Base-by-base conservation (phyloP, 2,113 vertebrate genomes). In the Ornithorhynchus anatinus region DNA sequence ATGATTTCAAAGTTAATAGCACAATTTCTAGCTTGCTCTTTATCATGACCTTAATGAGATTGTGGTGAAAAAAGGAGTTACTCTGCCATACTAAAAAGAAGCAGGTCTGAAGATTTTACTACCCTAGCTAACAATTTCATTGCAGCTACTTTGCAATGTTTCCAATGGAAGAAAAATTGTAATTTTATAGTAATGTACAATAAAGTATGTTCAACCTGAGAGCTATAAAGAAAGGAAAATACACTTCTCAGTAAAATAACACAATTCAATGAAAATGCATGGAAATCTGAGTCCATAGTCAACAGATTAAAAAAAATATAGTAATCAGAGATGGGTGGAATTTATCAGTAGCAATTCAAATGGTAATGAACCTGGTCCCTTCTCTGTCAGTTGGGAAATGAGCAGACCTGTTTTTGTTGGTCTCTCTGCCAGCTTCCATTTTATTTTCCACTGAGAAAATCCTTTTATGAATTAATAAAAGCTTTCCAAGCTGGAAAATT, bases 401-500 rank as follows among this genome's bases (percentile, higher is more conserved):
- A 69, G 22, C 70, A 27, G 56, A 53, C 33, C 36, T 65, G 66
- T 63, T 76, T 83, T 71, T 43, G 37, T 69, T 82, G 61, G 53
- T 62, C 61, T n/a, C 10, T 78, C 32, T 76, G 71, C 73, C 54
- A 67, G 63, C 39, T 63, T 69, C 62, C 59, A 69, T 74, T 57
- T 70, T 59, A 42, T 19, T 68, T 71, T 77, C 13, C 2, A 29
- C 16, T 25, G 33, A 76, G 39, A 87, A 85, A 67, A 73, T 45
- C 67, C 58, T 75, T 73, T 74, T 70, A 84, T 80, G 37, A 80
- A 71, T 73, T 84, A 76, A 79, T 69, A 74, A 77, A 72, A 72
- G 52, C 22, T 45, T 81, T 77, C 72, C 22, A 56, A 64, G 58
- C 51, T 77, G 66, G 50, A 75, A 79, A 74, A 75, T 65, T 69